A percentile compares a stretch with the other conserved stretches of the same genome.
phyloP scores from a whole-genome alignment of 2,888 invertebrate genomes.

The Dryobotodes eremita region DNA sequence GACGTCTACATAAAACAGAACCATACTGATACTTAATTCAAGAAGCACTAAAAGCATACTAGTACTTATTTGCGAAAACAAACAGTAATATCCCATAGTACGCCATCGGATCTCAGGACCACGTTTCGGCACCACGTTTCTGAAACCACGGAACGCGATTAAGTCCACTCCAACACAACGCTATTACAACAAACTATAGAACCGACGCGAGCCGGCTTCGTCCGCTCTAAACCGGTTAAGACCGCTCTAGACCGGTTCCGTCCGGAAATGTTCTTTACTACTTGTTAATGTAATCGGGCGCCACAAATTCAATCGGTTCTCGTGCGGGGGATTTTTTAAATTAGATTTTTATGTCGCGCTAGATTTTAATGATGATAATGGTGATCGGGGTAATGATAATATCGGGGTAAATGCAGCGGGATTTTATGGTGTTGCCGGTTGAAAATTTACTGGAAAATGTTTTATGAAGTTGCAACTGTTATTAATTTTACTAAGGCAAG shows the following conservation, averaged over 20 bases:
- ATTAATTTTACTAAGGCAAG: neutral
- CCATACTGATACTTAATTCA: slow-evolving; percentile 9
- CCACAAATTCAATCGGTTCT: slow-evolving; percentile 82
- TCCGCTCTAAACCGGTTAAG: slow-evolving; percentile 84
- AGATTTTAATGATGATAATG: slow-evolving; percentile 63
- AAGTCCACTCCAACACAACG: slow-evolving; percentile 77
- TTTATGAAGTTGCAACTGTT: neutral
- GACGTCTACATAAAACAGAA: neutral
- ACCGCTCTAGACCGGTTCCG: slow-evolving; percentile 79
- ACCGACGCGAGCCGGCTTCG: slow-evolving; percentile 69
- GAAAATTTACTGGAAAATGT: slow-evolving; percentile 10
- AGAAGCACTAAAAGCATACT: slow-evolving; percentile 19
- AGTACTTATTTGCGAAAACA: slow-evolving; percentile 37
- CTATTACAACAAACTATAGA: slow-evolving; percentile 77
- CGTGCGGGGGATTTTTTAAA: slow-evolving; percentile 60
- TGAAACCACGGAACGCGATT: slow-evolving; percentile 81
- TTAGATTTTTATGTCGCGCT: slow-evolving; percentile 53
- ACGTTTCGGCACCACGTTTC: slow-evolving; percentile 75
- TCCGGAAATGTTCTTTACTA: slow-evolving; percentile 78
- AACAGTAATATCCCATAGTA: slow-evolving; percentile 46
- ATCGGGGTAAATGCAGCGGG: slow-evolving; percentile 11
- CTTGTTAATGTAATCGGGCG: slow-evolving; percentile 86
- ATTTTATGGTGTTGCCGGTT: slow-evolving; percentile 32
- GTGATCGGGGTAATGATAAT: slow-evolving; percentile 57
- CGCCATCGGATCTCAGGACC: slow-evolving; percentile 65